These are phyloP conservation scores for Epinephelus awoara DNA, from an alignment of 2,797 vertebrate species.

Conservation along the genomic window DNA sequence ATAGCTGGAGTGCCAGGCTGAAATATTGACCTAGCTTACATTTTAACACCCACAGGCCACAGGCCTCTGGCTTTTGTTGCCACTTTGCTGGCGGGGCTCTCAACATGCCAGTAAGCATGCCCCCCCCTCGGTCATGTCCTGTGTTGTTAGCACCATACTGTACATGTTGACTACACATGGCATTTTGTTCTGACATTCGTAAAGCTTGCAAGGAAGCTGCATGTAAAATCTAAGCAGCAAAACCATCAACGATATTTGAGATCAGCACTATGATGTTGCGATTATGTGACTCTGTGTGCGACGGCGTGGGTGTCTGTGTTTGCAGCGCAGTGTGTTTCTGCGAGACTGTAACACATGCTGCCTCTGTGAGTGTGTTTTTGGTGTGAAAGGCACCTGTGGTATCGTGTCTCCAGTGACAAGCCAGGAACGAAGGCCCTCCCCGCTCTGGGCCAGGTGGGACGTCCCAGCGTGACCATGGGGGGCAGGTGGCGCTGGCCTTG, in stretches of 20 bases:
- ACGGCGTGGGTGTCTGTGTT: conserved; percentile 11
- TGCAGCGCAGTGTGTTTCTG: conserved; percentile 17
- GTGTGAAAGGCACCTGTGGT: conserved; percentile 73
- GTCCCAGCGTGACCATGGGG: conserved; percentile 32
- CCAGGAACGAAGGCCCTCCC: conserved; percentile 39
- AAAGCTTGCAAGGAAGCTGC: not conserved
- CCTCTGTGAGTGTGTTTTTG: conserved; percentile 35
- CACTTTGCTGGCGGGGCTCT: conserved; percentile 50
- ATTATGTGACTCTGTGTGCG: conserved; percentile 11
- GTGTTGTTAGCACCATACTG: conserved; percentile 33
- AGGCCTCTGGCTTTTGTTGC: conserved; percentile 65
- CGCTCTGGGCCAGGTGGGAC: conserved; percentile 64
- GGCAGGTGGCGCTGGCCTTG: conserved; percentile 63
- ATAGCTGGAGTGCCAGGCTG: conserved; percentile 47
- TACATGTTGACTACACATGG: conserved; percentile 8
- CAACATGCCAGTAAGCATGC: conserved; percentile 58
- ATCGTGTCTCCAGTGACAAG: conserved; percentile 72
- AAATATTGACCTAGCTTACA: conserved; percentile 73
- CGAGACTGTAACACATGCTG: conserved; percentile 26
- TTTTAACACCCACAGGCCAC: conserved; percentile 67
- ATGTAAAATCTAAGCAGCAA: not conserved
- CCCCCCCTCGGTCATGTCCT: conserved; percentile 16
- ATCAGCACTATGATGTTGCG: conserved; percentile 6
- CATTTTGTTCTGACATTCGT: not conserved
- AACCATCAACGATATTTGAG: not conserved